phyloP scores from a whole-genome alignment of 2,888 invertebrate species.

The Drosophila greeni region DNA sequence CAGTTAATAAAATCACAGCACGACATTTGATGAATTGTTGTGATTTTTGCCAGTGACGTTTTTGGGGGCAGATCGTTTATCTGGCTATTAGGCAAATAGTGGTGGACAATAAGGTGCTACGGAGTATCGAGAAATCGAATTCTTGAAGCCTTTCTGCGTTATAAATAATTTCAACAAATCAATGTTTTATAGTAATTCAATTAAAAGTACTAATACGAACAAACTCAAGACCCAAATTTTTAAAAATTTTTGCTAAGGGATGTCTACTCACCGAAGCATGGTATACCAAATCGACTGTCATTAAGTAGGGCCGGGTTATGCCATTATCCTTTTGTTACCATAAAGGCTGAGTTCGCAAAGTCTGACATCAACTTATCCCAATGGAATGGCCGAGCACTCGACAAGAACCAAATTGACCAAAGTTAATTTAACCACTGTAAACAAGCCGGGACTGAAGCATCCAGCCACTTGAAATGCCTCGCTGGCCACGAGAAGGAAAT shows the following conservation, averaged over 20 bases:
- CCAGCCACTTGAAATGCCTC: slow-evolving; percentile 42
- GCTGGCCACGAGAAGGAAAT: slow-evolving; percentile 34
- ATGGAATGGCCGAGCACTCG: slow-evolving; percentile 44
- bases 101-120: background rate
- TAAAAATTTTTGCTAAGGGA: too few relatives aligned
- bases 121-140: background rate
- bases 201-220: too few relatives aligned
- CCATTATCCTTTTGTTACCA: slow-evolving; percentile 24
- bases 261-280: too few relatives aligned
- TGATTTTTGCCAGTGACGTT: slow-evolving; percentile 54
- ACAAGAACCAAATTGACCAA: slow-evolving; percentile 71
- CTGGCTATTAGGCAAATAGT: slow-evolving; percentile 49
- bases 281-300: too few relatives aligned
- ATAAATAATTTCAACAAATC: too few relatives aligned
- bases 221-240: too few relatives aligned
- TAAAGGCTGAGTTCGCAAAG: background rate
- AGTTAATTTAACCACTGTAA: slow-evolving; percentile 73
- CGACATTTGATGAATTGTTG: slow-evolving; percentile 68
- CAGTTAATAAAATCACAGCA: slow-evolving; percentile 70
- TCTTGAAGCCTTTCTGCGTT: too few relatives aligned
- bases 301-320: background rate
- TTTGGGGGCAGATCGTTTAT: slow-evolving; percentile 60
- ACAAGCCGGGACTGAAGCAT: slow-evolving; percentile 44
- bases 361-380: slow-evolving; percentile 26
- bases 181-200: too few relatives aligned